Evolutionary conservation across 2,113 vertebrate genomes (phyloP).

Genomic region (Cyprinus carpio): DNA sequence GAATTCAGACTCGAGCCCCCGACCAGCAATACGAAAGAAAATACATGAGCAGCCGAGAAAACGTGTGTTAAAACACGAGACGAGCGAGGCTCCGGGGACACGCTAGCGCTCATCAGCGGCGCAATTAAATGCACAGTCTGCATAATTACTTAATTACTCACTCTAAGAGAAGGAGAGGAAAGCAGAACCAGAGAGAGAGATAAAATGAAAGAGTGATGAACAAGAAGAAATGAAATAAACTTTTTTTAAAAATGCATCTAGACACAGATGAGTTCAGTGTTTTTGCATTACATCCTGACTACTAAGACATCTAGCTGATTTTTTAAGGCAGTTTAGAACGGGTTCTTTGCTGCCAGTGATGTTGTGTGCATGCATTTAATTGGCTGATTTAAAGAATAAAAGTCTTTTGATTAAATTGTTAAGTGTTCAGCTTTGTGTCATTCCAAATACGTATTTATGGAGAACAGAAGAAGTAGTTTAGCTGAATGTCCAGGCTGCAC

Average conservation of each 20-base stretch:
- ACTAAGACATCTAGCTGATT: too few relatives aligned
- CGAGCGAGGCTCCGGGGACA: background rate
- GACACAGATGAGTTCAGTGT: background rate
- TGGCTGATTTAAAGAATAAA: too few relatives aligned
- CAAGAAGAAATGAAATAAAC: background rate
- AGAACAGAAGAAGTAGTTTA: too few relatives aligned
- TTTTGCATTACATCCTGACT: too few relatives aligned
- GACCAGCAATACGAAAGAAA: background rate
- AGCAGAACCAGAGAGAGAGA: background rate
- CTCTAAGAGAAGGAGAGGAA: constrained; percentile 47
- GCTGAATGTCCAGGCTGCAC: too few relatives aligned
- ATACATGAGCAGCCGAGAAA: background rate
- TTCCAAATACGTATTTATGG: background rate
- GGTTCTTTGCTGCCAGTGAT: too few relatives aligned
- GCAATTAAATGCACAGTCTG: constrained; percentile 61
- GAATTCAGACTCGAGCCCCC: constrained; percentile 54
- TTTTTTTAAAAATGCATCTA: background rate
- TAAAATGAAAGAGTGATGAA: too few relatives aligned
- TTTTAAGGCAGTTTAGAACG: too few relatives aligned
- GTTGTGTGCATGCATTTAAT: too few relatives aligned
- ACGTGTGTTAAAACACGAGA: constrained; percentile 23
- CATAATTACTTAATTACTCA: constrained; percentile 66
- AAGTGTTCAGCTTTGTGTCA: too few relatives aligned
- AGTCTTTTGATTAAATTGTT: too few relatives aligned
- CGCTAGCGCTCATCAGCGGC: background rate